Base-by-base conservation (phyloP, 2,888 invertebrate species). In the Neoascia interrupta region DNA sequence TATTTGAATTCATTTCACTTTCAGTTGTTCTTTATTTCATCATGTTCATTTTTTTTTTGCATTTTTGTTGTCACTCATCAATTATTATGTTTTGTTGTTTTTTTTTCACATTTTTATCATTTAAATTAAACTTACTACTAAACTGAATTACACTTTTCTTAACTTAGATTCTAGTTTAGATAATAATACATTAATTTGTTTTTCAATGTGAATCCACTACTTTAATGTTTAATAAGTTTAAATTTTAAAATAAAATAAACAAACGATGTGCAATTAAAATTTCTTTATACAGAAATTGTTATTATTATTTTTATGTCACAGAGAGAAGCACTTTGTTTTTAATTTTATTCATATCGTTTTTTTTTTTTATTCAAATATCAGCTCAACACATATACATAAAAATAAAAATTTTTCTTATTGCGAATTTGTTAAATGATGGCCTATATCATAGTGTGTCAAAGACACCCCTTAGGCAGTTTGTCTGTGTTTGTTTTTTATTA, bases 121-220 rank as follows among this genome's bases (percentile, higher is more conserved):
- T 76, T 58, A 64, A 76, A 76, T 53, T 64, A 41, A 76, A 70
- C 76, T 76, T 76, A 76, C 64, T 54, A 66, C 70, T 70, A 49
- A 76, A 76, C 70, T 64, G 53, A 76, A 64, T 64, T 76, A 58
- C 23, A 41, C 37, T 51, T 54, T 58, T 58, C 47, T 23, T 58
- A 70, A 70, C 64, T 64, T 70, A 64, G 8, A 6, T 34, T 39
- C 58, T 70, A 64, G 41, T 64, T 61, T 60, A 76, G 70, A 76
- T 66, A 76, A 76, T 76, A 76, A 70, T 76, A 70, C 64, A 64
- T 41, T 70, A 64, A 64, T 69, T 70, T 56, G 8, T 56, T 51
- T 64, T 34, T 28, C 16, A 28, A 70, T 53, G 53, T 64, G 56
- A 64, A 64, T 39, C 43, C 11, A 66, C 68, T 68, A 68, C 26